phyloP scores from a whole-genome alignment of 2,797 vertebrate species.

The Xenopus petersii region DNA sequence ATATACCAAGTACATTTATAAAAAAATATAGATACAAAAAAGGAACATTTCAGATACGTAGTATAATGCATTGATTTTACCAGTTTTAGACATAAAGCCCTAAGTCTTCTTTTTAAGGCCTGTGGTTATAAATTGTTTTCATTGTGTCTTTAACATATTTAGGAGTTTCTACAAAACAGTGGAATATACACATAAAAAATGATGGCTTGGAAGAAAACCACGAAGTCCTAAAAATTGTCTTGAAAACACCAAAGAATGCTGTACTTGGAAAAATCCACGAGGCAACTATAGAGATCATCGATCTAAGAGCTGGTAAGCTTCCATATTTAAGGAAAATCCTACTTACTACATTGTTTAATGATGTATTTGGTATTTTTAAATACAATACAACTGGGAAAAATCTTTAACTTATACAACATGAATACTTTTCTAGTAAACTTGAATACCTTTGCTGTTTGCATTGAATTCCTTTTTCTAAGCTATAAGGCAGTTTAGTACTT shows the following conservation, averaged over 20 bases:
- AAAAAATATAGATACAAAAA: too few species aligned
- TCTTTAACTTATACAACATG: too few species aligned
- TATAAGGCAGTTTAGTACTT: too few species aligned
- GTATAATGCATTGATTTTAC: too few species aligned
- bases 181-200: slow-evolving; percentile 66
- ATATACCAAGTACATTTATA: slow-evolving; percentile 3
- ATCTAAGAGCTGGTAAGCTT: slow-evolving; percentile 62
- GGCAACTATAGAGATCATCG: slow-evolving; percentile 63
- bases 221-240: slow-evolving; percentile 65
- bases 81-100: too few species aligned
- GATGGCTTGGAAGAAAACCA: slow-evolving; percentile 74
- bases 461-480: too few species aligned
- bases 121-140: neutral
- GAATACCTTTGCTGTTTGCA: too few species aligned
- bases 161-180: slow-evolving; percentile 75
- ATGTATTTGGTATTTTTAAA: too few species aligned
- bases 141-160: slow-evolving; percentile 21
- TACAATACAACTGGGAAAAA: too few species aligned
- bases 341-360: too few species aligned
- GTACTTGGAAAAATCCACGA: slow-evolving; percentile 66
- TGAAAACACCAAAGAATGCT: slow-evolving; percentile 61
- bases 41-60: too few species aligned
- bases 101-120: neutral
- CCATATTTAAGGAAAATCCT: neutral
- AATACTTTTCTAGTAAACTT: too few species aligned